These are phyloP conservation scores for Atlantisia rogersi DNA, from an alignment of 2,113 vertebrate genomes.

Conservation along the genomic window DNA sequence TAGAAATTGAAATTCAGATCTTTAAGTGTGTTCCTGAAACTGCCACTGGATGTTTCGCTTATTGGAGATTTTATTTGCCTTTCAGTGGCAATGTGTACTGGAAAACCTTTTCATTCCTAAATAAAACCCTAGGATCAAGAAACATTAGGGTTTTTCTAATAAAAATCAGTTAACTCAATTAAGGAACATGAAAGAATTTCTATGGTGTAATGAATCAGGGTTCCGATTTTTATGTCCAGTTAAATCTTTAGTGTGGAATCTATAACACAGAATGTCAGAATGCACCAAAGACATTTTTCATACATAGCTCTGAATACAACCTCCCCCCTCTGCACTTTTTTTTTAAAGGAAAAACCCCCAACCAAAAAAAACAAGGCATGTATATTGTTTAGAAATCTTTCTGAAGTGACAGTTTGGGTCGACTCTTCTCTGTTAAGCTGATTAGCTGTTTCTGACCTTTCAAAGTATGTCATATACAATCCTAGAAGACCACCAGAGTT, in stretches of 20 bases:
- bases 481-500: conserved; percentile 67
- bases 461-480: conserved; percentile 52
- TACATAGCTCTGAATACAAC: conserved; percentile 60
- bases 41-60: conserved; percentile 30
- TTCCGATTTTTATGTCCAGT: conserved; percentile 62
- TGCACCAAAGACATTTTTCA: conserved; percentile 38
- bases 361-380: neutral
- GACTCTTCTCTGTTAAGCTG: conserved; percentile 56
- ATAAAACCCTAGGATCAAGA: neutral
- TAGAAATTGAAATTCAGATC: neutral
- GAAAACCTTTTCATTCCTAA: neutral
- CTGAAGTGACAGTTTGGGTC: conserved; percentile 38
- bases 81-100: neutral
- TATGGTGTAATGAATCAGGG: conserved; percentile 15
- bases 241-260: conserved; percentile 23
- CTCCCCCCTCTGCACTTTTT: neutral
- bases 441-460: conserved; percentile 69
- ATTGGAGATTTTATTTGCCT: neutral
- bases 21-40: conserved; percentile 5
- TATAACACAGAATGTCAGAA: conserved; percentile 61
- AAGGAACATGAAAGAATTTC: neutral
- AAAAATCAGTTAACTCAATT: neutral
- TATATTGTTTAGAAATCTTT: conserved; percentile 56
- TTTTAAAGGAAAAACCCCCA: neutral
- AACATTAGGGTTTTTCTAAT: conserved; percentile 29